A percentile compares a stretch with the other conserved stretches of the same genome.
Evolutionary conservation across 2,113 vertebrate genomes (phyloP).

Genomic region (Nothoprocta perdicaria): DNA sequence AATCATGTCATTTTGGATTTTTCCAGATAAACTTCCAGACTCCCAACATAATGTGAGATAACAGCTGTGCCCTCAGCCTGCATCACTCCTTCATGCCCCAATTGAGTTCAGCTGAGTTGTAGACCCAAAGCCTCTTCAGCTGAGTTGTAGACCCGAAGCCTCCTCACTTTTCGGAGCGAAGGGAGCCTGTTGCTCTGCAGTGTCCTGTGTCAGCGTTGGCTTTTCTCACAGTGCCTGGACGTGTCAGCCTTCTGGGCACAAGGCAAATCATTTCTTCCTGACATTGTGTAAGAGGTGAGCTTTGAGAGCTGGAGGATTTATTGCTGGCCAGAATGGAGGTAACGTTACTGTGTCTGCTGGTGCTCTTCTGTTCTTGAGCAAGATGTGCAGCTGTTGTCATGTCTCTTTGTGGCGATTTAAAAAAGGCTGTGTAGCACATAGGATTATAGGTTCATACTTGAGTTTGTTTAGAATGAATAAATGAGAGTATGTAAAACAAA

Average conservation of each 20-base stretch:
- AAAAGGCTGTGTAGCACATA: neutral
- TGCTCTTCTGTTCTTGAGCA: neutral
- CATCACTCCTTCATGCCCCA: neutral
- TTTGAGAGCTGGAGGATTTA: neutral
- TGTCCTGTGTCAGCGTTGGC: accelerated
- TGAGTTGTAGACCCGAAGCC: neutral
- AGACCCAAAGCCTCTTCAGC: neutral
- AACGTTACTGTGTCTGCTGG: neutral
- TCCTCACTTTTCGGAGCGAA: neutral
- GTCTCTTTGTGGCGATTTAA: neutral
- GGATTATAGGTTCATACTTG: neutral
- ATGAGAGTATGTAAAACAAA: neutral
- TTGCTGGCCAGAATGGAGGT: neutral
- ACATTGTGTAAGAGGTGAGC: neutral
- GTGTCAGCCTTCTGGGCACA: neutral
- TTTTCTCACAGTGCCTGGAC: neutral
- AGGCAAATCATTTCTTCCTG: neutral
- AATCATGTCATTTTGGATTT: neutral
- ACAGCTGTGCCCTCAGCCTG: neutral
- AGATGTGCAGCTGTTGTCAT: neutral
- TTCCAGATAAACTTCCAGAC: neutral
- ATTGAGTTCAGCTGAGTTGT: neutral
- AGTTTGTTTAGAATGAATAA: neutral
- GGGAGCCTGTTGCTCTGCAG: neutral
- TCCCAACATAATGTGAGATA: neutral